These are phyloP conservation scores for Psylliodes chrysocephalus DNA, from an alignment of 2,888 invertebrate genomes.

Conservation along the genomic window DNA sequence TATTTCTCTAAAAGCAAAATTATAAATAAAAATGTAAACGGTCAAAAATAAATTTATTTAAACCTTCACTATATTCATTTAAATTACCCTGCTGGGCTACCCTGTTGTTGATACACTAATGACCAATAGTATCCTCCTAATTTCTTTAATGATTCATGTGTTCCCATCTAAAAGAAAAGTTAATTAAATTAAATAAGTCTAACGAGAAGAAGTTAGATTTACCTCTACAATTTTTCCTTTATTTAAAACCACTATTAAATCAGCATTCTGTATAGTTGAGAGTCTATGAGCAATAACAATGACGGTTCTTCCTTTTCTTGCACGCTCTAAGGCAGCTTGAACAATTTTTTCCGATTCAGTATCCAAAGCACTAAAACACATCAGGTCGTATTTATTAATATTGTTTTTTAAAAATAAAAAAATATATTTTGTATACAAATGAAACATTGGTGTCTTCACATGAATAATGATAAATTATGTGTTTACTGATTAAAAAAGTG, in stretches of 20 bases:
- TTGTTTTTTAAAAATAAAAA: no score
- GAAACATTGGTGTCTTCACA: no score
- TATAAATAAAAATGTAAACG: no score
- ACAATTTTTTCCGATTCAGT: conserved; percentile 92
- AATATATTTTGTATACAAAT: no score
- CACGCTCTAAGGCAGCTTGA: conserved; percentile 87
- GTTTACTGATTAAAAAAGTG: no score
- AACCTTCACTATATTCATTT: not conserved
- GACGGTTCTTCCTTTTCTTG: conserved; percentile 86
- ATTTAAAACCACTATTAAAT: conserved; percentile 89
- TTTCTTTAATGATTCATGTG: conserved; percentile 80
- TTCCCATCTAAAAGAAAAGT: conserved; percentile 77
- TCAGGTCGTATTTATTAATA: no score
- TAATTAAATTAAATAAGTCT: conserved; percentile 3
- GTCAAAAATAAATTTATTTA: not conserved
- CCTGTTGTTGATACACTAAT: conserved; percentile 77
- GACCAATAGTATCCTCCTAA: conserved; percentile 87
- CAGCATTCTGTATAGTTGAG: conserved; percentile 91
- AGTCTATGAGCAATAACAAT: conserved; percentile 95
- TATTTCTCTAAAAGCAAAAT: no score
- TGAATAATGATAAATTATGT: no score
- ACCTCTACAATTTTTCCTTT: conserved; percentile 86
- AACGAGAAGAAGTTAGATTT: not conserved
- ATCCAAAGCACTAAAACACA: conserved; percentile 84
- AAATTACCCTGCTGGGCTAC: conserved; percentile 48